Conservation (phyloP, 2,797 vertebrate species). For the Cirrhinus molitorella region DNA sequence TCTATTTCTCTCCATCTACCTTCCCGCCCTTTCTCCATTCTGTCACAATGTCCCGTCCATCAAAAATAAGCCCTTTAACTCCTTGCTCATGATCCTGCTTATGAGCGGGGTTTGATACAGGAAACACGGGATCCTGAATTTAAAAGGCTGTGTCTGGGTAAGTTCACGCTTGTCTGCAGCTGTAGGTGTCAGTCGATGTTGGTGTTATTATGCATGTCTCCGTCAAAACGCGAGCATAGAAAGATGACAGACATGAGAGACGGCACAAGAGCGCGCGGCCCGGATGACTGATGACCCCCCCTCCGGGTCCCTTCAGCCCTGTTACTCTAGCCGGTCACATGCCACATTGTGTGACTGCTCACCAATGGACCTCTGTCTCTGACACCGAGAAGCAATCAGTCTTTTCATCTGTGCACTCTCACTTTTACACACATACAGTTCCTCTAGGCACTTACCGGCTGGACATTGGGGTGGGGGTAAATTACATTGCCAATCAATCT, state of each 20-base stretch:
- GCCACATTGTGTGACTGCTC: constrained; percentile 67
- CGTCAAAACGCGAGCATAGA: constrained; percentile 24
- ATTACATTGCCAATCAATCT: constrained; percentile 86
- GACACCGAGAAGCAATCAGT: constrained; percentile 69
- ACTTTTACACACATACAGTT: constrained; percentile 66
- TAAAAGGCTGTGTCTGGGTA: not conserved
- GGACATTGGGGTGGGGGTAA: constrained; percentile 65
- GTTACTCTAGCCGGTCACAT: constrained; percentile 63
- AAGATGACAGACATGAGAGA: constrained; percentile 58
- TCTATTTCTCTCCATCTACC: constrained; percentile 48
- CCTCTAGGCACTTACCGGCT: constrained; percentile 68
- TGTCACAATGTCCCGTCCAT: constrained; percentile 26
- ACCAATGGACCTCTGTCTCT: constrained; percentile 64
- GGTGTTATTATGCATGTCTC: constrained; percentile 18
- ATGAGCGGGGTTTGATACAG: not conserved
- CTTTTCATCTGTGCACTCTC: constrained; percentile 69
- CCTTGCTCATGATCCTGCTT: not conserved
- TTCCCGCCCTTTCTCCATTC: not conserved
- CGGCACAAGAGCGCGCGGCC: not conserved
- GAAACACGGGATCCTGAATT: constrained; percentile 1
- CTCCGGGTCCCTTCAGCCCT: constrained; percentile 66
- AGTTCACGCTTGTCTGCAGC: constrained; percentile 3
- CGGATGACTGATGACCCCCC: constrained; percentile 78
- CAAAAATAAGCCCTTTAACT: constrained; percentile 29
- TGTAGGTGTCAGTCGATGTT: constrained; percentile 8